Percentiles rank a stretch among this genome's conserved stretches.
These are phyloP conservation scores for Tetrapedia diversipes DNA, from an alignment of 2,888 invertebrate genomes.

Conservation along the genomic window DNA sequence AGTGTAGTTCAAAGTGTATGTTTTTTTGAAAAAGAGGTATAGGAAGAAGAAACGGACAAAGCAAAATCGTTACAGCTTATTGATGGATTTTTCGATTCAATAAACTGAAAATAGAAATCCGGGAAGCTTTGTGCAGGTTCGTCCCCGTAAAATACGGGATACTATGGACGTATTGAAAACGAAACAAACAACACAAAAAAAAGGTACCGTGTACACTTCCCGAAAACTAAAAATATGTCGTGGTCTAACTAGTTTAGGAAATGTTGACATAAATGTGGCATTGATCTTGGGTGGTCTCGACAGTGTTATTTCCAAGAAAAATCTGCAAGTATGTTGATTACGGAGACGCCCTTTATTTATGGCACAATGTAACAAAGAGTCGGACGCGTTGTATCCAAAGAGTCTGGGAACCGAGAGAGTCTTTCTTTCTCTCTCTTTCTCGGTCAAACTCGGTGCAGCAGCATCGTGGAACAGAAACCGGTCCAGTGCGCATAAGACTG, in stretches of 20 bases:
- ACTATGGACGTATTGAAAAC: background rate
- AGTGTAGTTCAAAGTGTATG: background rate
- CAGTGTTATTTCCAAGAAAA: conserved; percentile 23
- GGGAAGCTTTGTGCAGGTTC: background rate
- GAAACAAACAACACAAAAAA: background rate
- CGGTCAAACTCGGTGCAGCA: conserved; percentile 33
- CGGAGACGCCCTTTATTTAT: conserved; percentile 40
- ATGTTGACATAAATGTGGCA: background rate
- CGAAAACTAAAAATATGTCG: conserved; percentile 20
- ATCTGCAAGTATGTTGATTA: conserved; percentile 23
- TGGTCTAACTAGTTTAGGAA: conserved; percentile 22
- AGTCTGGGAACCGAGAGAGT: conserved; percentile 39
- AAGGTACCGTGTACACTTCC: background rate
- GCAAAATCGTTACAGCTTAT: conserved; percentile 1
- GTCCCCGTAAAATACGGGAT: conserved; percentile 4
- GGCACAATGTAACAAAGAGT: conserved; percentile 31
- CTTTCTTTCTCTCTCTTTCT: conserved; percentile 10
- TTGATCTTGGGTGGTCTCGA: conserved; percentile 10
- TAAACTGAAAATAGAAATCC: conserved; percentile 3
- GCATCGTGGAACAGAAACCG: conserved; percentile 64
- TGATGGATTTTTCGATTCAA: conserved; percentile 7
- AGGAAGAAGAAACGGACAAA: background rate
- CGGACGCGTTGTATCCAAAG: conserved; percentile 22
- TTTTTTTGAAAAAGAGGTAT: background rate
- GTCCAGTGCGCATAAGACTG: conserved; percentile 58